A percentile compares a stretch with the other conserved stretches of the same genome.
These are phyloP conservation scores for Trematomus loennbergii DNA, from an alignment of 2,113 vertebrate genomes.

Conservation along the genomic window DNA sequence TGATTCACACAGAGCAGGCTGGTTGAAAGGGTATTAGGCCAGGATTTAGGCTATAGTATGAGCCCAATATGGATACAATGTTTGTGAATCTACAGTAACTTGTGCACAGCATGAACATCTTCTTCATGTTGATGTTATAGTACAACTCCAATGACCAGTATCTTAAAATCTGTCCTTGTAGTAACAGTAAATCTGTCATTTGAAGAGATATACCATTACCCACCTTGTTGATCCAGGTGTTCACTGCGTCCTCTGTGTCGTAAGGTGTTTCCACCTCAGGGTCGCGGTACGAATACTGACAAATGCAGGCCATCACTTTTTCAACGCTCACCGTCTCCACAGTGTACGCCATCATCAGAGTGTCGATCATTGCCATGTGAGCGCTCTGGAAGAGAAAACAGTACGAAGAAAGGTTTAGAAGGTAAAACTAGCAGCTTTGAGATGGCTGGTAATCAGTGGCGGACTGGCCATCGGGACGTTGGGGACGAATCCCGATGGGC, in stretches of 20 bases:
- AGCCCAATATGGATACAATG: neutral
- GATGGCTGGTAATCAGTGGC: neutral
- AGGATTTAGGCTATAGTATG: neutral
- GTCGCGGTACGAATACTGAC: conserved; percentile 88
- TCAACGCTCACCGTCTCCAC: conserved; percentile 93
- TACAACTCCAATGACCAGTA: neutral
- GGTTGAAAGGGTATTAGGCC: neutral
- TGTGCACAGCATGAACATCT: neutral
- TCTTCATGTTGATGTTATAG: neutral
- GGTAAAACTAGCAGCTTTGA: neutral
- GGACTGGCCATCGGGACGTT: too few relatives aligned
- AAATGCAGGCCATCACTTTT: conserved; percentile 90
- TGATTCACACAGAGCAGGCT: neutral
- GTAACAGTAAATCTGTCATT: neutral
- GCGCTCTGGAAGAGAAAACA: conserved; percentile 85
- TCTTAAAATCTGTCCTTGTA: neutral
- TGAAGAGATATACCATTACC: conserved; percentile 4
- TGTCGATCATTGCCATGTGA: conserved; percentile 96
- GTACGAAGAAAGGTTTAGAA: conserved; percentile 11
- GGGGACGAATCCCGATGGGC: too few relatives aligned
- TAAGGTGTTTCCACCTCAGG: conserved; percentile 91
- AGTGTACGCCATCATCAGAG: conserved; percentile 96
- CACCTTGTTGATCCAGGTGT: conserved; percentile 98
- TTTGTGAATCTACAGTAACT: neutral
- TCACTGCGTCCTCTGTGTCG: conserved; percentile 93